Percentiles rank a stretch among this genome's conserved stretches.
Evolutionary conservation across 2,797 vertebrate species (phyloP).

Genomic region (Leptoclinus maculatus): DNA sequence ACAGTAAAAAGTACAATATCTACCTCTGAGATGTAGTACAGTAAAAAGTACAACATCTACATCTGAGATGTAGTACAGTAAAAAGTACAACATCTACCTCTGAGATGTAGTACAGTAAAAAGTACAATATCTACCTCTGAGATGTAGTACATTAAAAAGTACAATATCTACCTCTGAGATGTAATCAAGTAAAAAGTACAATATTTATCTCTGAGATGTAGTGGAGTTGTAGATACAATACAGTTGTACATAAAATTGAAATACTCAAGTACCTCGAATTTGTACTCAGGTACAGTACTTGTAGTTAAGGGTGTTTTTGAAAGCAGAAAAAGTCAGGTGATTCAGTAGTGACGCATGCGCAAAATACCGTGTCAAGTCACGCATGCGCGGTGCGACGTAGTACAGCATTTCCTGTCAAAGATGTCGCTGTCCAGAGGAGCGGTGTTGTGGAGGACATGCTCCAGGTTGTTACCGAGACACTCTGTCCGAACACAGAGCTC

Average conservation of each 20-base stretch:
- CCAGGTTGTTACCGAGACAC: background rate
- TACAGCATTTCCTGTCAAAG: constrained; percentile 47
- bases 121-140: too few relatives aligned
- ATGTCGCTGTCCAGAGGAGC: constrained; percentile 65
- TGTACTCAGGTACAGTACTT: background rate
- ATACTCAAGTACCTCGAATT: background rate
- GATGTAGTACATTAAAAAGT: background rate
- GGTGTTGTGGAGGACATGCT: constrained; percentile 65
- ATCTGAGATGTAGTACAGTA: background rate
- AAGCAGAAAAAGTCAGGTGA: background rate
- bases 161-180: background rate
- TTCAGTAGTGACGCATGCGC: background rate
- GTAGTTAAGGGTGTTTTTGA: background rate
- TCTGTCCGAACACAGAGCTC: constrained; percentile 49
- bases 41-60: background rate
- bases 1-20: too few relatives aligned
- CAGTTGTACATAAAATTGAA: background rate
- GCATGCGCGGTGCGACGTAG: constrained; percentile 6
- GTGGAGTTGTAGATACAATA: background rate
- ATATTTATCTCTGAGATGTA: background rate
- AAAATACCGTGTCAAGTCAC: background rate
- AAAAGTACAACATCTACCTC: background rate
- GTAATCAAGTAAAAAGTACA: background rate
- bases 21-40: background rate
- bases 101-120: background rate